Percentiles rank a stretch among this genome's conserved stretches.
Conservation (phyloP, 2,797 vertebrate species). For the Eulemur mongoz region DNA sequence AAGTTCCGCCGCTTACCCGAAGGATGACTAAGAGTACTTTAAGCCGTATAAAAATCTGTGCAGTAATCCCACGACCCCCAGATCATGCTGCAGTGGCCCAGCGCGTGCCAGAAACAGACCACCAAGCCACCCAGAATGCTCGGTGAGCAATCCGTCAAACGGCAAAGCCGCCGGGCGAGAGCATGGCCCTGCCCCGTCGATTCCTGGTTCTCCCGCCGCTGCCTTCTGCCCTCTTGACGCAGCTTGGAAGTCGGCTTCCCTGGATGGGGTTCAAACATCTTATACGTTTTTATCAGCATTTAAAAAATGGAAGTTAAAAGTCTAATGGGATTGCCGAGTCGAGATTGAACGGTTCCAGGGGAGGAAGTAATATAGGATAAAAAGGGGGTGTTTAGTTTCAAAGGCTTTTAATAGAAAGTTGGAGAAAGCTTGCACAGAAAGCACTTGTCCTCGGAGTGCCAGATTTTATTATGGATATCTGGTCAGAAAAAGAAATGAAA, state of each 20-base stretch:
- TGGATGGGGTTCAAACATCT: conserved; percentile 82
- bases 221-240: not conserved
- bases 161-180: fast-evolving
- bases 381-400: conserved; percentile 84
- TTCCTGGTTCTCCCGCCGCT: not conserved
- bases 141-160: fast-evolving
- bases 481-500: conserved; percentile 29
- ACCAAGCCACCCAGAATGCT: not conserved
- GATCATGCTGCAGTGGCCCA: not conserved
- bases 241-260: conserved; percentile 63
- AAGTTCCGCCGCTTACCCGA: not conserved
- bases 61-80: not conserved
- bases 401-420: conserved; percentile 79
- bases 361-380: conserved; percentile 84
- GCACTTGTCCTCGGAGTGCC: conserved; percentile 68
- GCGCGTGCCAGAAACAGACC: fast-evolving
- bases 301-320: conserved; percentile 80
- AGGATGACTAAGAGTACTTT: not conserved
- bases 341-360: conserved; percentile 77
- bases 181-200: fast-evolving
- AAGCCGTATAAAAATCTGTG: not conserved
- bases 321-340: conserved; percentile 80
- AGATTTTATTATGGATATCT: conserved; percentile 73
- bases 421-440: conserved; percentile 73
- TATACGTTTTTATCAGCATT: conserved; percentile 82